Evolutionary conservation across 2,888 invertebrate species (phyloP).

Genomic region (Stictocephala bisonia): DNA sequence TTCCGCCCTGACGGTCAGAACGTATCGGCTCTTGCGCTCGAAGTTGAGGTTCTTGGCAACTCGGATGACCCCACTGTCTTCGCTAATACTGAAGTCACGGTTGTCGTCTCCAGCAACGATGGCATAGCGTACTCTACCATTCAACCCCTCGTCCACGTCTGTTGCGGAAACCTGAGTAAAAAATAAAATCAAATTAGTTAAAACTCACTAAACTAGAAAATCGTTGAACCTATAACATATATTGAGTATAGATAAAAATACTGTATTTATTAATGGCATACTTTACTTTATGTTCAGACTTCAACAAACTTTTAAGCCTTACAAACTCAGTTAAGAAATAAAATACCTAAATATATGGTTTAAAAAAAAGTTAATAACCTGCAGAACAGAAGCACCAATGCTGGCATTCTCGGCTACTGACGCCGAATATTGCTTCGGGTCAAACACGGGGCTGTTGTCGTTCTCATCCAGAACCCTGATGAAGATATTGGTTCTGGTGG

Average conservation of each 20-base stretch:
- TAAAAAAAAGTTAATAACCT: too few species aligned
- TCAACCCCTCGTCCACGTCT: conserved; percentile 87
- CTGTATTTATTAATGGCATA: too few species aligned
- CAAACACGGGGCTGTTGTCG: conserved; percentile 90
- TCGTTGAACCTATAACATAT: too few species aligned
- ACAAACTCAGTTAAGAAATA: too few species aligned
- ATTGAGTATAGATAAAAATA: too few species aligned
- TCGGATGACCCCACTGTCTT: conserved; percentile 90
- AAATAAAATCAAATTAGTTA: too few species aligned
- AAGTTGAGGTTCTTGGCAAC: conserved; percentile 95
- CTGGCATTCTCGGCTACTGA: conserved; percentile 94
- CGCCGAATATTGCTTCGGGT: conserved; percentile 90
- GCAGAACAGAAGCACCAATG: conserved; percentile 89
- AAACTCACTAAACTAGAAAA: too few species aligned
- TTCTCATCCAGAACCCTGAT: conserved; percentile 88
- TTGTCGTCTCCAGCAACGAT: conserved; percentile 91
- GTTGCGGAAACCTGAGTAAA: conserved; percentile 82
- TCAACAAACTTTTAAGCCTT: too few species aligned
- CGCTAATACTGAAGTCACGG: conserved; percentile 90
- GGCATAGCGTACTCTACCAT: conserved; percentile 92
- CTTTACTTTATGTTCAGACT: too few species aligned
- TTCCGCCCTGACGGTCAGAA: conserved; percentile 86
- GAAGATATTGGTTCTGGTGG: conserved; percentile 75
- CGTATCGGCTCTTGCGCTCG: conserved; percentile 87
- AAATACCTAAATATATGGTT: too few species aligned